Percentiles rank a stretch among this genome's conserved stretches.
Conservation (phyloP, 30 jellyfish, hydroid and myxozoan species). For the Turritopsis dohrnii region DNA sequence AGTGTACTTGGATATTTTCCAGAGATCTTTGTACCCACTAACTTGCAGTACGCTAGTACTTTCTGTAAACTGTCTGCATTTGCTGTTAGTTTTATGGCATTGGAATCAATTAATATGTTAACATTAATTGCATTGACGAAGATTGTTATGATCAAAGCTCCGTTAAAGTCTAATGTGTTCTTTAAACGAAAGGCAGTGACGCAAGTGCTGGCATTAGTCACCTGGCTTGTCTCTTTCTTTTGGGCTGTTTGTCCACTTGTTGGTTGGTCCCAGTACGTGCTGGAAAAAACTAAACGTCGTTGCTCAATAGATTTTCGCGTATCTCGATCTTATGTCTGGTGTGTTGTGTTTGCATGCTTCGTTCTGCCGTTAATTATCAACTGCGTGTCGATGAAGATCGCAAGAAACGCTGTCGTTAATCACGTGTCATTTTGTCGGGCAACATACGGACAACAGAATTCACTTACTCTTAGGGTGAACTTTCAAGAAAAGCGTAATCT, state of each 20-base stretch:
- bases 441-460: background rate
- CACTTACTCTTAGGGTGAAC: background rate
- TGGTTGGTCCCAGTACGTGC: background rate
- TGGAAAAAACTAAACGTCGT: background rate
- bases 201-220: background rate
- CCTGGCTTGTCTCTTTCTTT: background rate
- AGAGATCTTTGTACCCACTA: background rate
- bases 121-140: background rate
- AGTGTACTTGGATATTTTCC: background rate
- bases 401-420: background rate
- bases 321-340: background rate
- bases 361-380: conserved; percentile 3
- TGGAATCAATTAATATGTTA: background rate
- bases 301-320: background rate
- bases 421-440: background rate
- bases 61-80: background rate
- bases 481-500: background rate
- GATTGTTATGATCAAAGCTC: background rate
- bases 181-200: background rate
- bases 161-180: background rate
- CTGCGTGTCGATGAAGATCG: background rate
- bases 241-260: background rate
- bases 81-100: background rate
- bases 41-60: background rate
- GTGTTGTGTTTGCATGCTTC: background rate